These are phyloP conservation scores for Lophura nycthemera DNA, from an alignment of 2,113 vertebrate species.

Conservation along the genomic window DNA sequence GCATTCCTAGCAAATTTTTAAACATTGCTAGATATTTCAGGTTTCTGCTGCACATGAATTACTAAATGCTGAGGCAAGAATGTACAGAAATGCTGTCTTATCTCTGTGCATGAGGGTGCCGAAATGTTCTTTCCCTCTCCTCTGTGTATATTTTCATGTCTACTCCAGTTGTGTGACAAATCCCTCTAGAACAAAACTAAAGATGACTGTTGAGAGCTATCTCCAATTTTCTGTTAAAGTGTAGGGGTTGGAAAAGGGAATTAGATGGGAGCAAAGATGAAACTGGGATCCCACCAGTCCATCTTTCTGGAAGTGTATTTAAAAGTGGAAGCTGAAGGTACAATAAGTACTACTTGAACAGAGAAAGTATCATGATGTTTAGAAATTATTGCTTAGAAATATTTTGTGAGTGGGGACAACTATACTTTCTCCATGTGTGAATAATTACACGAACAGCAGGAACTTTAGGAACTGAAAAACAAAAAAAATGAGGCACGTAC, in stretches of 20 bases:
- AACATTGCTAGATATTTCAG: not conserved
- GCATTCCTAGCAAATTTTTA: not conserved
- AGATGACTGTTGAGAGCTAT: not conserved
- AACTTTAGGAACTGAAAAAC: not conserved
- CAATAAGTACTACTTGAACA: not conserved
- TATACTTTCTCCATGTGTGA: not conserved
- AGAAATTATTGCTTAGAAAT: not conserved
- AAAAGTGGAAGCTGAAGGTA: not conserved
- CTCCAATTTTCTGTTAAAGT: not conserved
- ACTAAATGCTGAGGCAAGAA: not conserved
- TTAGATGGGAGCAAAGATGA: not conserved
- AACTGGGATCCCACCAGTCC: not conserved
- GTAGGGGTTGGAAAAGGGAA: not conserved
- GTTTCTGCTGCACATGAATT: not conserved
- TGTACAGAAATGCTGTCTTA: not conserved
- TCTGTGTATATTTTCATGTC: accelerated
- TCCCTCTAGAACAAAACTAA: not conserved
- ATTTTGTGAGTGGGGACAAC: not conserved
- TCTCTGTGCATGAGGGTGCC: not conserved
- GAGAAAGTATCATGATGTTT: not conserved
- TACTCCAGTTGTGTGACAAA: not conserved
- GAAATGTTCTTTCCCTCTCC: not conserved
- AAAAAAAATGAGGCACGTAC: not conserved
- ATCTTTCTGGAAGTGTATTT: not conserved
- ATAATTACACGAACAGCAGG: not conserved